Base-by-base conservation (phyloP, 2,888 invertebrate species). In the Epistrophella euchroma region DNA sequence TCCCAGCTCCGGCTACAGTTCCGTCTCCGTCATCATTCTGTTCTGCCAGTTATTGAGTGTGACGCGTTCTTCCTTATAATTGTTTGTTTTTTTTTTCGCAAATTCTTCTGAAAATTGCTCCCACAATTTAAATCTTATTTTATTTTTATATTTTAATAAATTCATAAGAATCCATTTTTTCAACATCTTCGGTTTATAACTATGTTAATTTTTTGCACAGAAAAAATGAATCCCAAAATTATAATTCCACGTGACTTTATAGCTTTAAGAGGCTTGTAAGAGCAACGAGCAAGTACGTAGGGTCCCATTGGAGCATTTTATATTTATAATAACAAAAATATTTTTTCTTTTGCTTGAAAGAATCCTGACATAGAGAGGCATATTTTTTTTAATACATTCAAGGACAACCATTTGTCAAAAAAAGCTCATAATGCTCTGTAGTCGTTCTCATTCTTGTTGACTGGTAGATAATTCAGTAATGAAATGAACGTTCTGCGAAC, bases 351-450 rank as follows among this genome's bases (percentile, higher is more conserved):
- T 35, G 11, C 6, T 19, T 13, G n/a, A 50, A 37, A 68, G 37
- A 52, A 37, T 50, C 22, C n/a, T 22, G 22, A 19, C n/a, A n/a
- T n/a, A 35, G 17, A 50, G 68, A 25, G 25, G n/a, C 37, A 40
- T 32, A 32, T 37, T n/a, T 68, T 66, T 19, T 35, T 47, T 32
- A 52, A 22, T n/a, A 50, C 35, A 66, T 35, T 13, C 15, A 50
- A 68, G 15, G 50, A 22, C 35, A 68, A 19, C 10, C 52, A 25
- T 68, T 68, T 68, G 22, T 68, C 68, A 66, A 37, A 68, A 37
- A 52, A 52, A 10, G 1, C 52, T 68, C 52, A 52, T 68, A 68
- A 52, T 52, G 37, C 50, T 68, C 50, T 68, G 37, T 52, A 52
- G 25, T 52, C 68, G 6, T 37, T 32, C 22, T 64, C 43, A 32